Evolutionary conservation across 1,140 invertebrate species (phyloP).

Genomic region (Drosophila obscura): DNA sequence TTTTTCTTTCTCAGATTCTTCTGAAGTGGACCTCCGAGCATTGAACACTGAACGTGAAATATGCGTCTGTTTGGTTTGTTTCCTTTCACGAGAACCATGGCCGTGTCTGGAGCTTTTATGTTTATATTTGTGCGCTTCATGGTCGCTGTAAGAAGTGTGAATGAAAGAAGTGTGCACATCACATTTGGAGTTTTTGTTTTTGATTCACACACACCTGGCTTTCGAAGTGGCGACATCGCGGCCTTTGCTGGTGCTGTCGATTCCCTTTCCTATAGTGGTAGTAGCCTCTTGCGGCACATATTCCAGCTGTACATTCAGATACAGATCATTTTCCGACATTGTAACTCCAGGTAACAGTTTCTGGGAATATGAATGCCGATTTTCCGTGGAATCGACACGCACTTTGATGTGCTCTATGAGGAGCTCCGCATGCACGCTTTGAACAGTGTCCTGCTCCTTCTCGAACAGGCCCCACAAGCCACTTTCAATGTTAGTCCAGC

Average conservation of each 20-base stretch:
- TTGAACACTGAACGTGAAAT: too few relatives aligned
- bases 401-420: conserved; percentile 57
- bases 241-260: too few relatives aligned
- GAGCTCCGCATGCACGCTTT: conserved; percentile 25
- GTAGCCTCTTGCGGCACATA: conserved; percentile 45
- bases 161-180: too few relatives aligned
- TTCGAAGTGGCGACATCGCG: too few relatives aligned
- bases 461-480: conserved; percentile 34
- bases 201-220: too few relatives aligned
- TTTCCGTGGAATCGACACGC: conserved; percentile 12
- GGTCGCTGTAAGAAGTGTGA: too few relatives aligned
- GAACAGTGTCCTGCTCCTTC: conserved; percentile 15
- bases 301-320: conserved; percentile 35
- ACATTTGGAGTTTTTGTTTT: too few relatives aligned
- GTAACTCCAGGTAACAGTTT: conserved; percentile 11
- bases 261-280: neutral
- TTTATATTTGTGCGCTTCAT: too few relatives aligned
- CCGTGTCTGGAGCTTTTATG: neutral
- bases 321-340: conserved; percentile 4
- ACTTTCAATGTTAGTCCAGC: conserved; percentile 25
- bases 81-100: neutral
- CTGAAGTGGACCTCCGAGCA: conserved; percentile 54
- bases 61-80: neutral
- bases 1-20: conserved; percentile 10
- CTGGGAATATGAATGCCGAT: conserved; percentile 7